Evolutionary conservation across 2,797 vertebrate species (phyloP).

Genomic region (Schizopygopsis pylzovi): DNA sequence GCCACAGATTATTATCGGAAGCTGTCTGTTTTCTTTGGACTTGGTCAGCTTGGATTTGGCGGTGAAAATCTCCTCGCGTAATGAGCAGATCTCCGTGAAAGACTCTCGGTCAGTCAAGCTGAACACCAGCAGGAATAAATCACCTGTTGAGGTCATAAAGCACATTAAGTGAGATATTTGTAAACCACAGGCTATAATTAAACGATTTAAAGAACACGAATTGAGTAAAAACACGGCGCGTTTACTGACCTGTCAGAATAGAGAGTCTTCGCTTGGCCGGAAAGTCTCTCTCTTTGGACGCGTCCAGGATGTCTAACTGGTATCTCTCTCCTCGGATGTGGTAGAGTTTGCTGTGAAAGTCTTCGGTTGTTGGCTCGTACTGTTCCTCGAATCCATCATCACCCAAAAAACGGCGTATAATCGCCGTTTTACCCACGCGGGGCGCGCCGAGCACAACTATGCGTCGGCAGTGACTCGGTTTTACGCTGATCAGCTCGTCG

Average conservation of each 20-base stretch:
- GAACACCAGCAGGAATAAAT: conserved; percentile 80
- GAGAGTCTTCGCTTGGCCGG: conserved; percentile 79
- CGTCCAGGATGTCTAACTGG: conserved; percentile 79
- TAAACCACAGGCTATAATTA: neutral
- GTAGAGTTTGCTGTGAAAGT: conserved; percentile 81
- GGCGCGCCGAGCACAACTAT: conserved; percentile 79
- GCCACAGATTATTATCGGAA: conserved; percentile 73
- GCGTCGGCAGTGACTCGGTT: conserved; percentile 74
- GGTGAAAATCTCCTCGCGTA: conserved; percentile 71
- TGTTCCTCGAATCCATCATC: conserved; percentile 72
- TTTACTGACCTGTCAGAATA: conserved; percentile 77
- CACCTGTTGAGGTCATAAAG: conserved; percentile 67
- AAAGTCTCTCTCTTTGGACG: conserved; percentile 75
- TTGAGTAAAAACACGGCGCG: neutral
- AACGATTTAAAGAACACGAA: neutral
- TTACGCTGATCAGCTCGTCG: conserved; percentile 60
- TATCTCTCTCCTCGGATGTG: conserved; percentile 76
- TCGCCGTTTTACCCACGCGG: conserved; percentile 77
- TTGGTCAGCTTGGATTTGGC: conserved; percentile 75
- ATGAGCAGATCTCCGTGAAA: conserved; percentile 67
- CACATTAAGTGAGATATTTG: neutral
- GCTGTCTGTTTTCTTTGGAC: conserved; percentile 61
- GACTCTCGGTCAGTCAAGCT: conserved; percentile 75
- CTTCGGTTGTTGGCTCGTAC: conserved; percentile 77
- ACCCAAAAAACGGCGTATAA: conserved; percentile 73